These are phyloP conservation scores for Alectoris magna DNA, from an alignment of 2,797 vertebrate species.

Conservation along the genomic window DNA sequence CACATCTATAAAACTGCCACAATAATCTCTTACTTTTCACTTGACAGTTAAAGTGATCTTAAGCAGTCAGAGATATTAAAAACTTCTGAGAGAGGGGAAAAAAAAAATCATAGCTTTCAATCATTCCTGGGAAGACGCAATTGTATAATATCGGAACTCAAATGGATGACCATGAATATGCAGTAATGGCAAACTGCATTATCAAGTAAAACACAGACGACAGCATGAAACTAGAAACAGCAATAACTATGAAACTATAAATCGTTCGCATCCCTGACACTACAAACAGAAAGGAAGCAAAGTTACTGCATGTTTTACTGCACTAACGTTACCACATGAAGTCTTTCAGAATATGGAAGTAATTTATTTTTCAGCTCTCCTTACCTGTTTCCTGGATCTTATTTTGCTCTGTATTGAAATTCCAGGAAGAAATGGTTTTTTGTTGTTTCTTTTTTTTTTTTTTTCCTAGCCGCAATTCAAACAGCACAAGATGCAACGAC, in stretches of 20 bases:
- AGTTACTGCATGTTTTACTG: background rate
- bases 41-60: slow-evolving; percentile 13
- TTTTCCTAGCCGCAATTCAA: background rate
- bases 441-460: background rate
- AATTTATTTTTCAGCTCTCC: background rate
- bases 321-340: background rate
- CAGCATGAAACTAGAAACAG: background rate
- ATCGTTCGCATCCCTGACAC: background rate
- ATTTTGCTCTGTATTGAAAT: background rate
- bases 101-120: background rate
- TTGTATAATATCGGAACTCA: background rate
- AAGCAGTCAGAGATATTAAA: background rate
- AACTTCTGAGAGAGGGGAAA: background rate
- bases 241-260: background rate
- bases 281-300: background rate
- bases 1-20: background rate
- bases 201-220: background rate
- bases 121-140: slow-evolving; percentile 16
- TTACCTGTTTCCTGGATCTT: background rate
- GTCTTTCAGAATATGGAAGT: background rate
- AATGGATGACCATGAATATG: background rate
- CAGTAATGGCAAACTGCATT: background rate
- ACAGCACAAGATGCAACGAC: background rate
- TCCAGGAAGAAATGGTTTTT: background rate
- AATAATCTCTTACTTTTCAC: background rate